Evolutionary conservation across 2,888 invertebrate species (phyloP).

Genomic region (Lasioglossum leucozonium): DNA sequence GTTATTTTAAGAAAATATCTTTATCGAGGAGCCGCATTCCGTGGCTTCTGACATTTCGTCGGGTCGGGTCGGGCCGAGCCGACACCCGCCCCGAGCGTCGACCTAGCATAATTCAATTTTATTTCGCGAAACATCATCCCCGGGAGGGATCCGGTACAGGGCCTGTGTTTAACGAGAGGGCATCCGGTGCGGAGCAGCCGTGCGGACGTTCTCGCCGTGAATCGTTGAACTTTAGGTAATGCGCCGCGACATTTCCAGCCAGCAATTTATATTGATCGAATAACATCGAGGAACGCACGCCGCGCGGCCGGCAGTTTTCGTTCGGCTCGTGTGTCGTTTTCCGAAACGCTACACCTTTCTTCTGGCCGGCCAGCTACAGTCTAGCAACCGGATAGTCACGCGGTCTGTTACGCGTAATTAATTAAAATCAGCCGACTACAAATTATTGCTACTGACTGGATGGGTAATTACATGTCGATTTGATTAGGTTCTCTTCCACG

Average conservation of each 20-base stretch:
- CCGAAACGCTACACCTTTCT: not conserved
- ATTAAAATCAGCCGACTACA: not conserved
- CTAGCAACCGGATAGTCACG: not conserved
- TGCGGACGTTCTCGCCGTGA: conserved; percentile 16
- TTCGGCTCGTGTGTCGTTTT: conserved; percentile 4
- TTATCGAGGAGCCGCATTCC: not conserved
- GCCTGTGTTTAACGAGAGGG: not conserved
- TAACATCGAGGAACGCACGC: conserved; percentile 17
- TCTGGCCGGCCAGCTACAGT: not conserved
- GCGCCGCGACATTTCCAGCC: conserved; percentile 45
- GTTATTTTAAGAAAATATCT: not conserved
- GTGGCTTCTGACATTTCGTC: not conserved
- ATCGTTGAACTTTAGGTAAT: conserved; percentile 49
- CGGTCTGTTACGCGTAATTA: not conserved
- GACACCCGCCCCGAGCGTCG: not conserved
- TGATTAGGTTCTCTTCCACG: not conserved
- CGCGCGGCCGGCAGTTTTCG: conserved; percentile 12
- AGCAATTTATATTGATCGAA: conserved; percentile 47
- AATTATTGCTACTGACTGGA: not conserved
- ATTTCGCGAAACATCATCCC: not conserved
- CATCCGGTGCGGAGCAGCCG: not conserved
- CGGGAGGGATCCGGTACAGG: not conserved
- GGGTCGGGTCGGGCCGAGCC: not conserved
- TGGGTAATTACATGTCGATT: not conserved
- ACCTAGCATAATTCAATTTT: not conserved